A percentile compares a stretch with the other conserved stretches of the same genome.
Evolutionary conservation across 2,888 invertebrate species (phyloP).

Genomic region (Eupithecia dodoneata): DNA sequence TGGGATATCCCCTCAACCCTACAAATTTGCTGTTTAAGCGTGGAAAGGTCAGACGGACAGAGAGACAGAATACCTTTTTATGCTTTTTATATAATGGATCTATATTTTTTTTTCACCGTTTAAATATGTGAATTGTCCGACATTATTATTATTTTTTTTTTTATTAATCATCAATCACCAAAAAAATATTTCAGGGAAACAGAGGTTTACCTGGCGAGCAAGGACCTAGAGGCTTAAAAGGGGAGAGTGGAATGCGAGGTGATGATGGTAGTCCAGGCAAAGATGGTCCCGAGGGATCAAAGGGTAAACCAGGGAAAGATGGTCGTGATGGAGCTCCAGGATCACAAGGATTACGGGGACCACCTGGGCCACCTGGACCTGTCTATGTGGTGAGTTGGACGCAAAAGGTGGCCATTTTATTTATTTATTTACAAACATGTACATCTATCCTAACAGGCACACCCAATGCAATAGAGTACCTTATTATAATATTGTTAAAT

Average conservation of each 20-base stretch:
- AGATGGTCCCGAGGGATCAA: constrained; percentile 85
- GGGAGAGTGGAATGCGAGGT: constrained; percentile 87
- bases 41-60: background rate
- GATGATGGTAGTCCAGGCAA: constrained; percentile 83
- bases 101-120: background rate
- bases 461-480: too few relatives aligned
- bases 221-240: constrained; percentile 80
- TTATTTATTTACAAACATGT: too few relatives aligned
- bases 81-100: background rate
- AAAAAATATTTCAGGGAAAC: constrained; percentile 80
- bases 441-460: too few relatives aligned
- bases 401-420: background rate
- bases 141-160: background rate
- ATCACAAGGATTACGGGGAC: constrained; percentile 86
- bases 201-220: constrained; percentile 84
- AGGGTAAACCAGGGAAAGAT: constrained; percentile 89
- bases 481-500: too few relatives aligned
- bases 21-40: background rate
- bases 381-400: constrained; percentile 57
- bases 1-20: too few relatives aligned
- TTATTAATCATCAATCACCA: background rate
- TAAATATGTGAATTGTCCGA: background rate
- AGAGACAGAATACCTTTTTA: background rate
- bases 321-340: constrained; percentile 87
- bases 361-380: constrained; percentile 84